These are phyloP conservation scores for Hyles lineata DNA, from an alignment of 2,888 invertebrate species.

Conservation along the genomic window DNA sequence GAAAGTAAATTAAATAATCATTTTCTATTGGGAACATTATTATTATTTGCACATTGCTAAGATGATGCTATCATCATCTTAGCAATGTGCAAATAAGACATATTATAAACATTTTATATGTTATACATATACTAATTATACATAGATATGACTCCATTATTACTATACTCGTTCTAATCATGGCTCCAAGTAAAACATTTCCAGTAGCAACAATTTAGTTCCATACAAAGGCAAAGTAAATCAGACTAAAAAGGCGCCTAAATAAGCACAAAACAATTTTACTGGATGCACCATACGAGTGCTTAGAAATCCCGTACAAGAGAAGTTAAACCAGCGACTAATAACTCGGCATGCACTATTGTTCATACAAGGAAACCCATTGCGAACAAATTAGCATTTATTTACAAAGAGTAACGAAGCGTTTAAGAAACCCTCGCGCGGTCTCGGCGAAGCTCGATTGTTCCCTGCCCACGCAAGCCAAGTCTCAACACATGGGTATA, in stretches of 20 bases:
- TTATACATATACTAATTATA: too few relatives aligned
- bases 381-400: slow-evolving; percentile 39
- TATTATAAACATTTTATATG: too few relatives aligned
- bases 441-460: slow-evolving; percentile 39
- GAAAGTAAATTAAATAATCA: too few relatives aligned
- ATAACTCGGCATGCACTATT: slow-evolving; percentile 36
- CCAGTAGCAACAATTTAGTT: neutral
- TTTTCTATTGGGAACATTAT: too few relatives aligned
- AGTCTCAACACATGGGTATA: slow-evolving; percentile 46
- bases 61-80: too few relatives aligned
- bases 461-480: slow-evolving; percentile 51
- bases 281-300: slow-evolving; percentile 7
- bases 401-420: slow-evolving; percentile 35
- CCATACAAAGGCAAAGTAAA: too few relatives aligned
- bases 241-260: neutral
- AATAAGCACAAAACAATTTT: slow-evolving; percentile 10
- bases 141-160: too few relatives aligned
- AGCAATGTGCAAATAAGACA: too few relatives aligned
- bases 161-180: too few relatives aligned
- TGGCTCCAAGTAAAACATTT: neutral
- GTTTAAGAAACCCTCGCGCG: slow-evolving; percentile 34
- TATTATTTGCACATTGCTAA: too few relatives aligned
- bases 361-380: slow-evolving; percentile 42
- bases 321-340: neutral
- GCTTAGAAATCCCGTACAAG: slow-evolving; percentile 6